Conservation (phyloP, 2,888 invertebrate genomes). For the Ophioninae sp. region DNA sequence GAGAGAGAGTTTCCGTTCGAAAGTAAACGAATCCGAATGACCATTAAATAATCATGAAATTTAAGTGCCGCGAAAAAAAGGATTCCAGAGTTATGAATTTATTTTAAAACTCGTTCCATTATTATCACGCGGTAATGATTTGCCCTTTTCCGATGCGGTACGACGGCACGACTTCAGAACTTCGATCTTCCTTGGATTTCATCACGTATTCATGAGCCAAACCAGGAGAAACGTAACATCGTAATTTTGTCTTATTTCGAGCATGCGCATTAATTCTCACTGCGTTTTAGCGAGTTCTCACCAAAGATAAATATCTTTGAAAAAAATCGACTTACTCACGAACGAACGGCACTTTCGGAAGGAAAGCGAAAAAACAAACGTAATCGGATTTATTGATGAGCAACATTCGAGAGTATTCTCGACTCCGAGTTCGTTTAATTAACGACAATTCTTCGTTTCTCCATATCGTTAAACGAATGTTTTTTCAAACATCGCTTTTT, state of each 20-base stretch:
- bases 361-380: neutral
- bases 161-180: neutral
- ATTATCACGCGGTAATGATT: too few relatives aligned
- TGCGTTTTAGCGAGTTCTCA: neutral
- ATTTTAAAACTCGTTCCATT: neutral
- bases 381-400: neutral
- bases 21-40: neutral
- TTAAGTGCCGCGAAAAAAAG: too few relatives aligned
- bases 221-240: neutral
- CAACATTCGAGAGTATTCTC: neutral
- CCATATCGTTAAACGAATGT: neutral
- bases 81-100: neutral
- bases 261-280: neutral
- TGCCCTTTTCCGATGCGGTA: too few relatives aligned
- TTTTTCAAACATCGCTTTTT: neutral
- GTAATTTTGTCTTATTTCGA: neutral
- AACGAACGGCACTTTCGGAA: neutral
- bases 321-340: neutral
- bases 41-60: neutral
- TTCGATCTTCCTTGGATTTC: neutral
- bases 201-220: neutral
- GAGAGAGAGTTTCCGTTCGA: neutral
- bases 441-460: neutral
- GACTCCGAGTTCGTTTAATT: neutral
- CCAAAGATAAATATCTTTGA: neutral